Percentiles rank a stretch among this genome's conserved stretches.
phyloP scores from a whole-genome alignment of 2,888 invertebrate species.

The Fragum whitleyi region DNA sequence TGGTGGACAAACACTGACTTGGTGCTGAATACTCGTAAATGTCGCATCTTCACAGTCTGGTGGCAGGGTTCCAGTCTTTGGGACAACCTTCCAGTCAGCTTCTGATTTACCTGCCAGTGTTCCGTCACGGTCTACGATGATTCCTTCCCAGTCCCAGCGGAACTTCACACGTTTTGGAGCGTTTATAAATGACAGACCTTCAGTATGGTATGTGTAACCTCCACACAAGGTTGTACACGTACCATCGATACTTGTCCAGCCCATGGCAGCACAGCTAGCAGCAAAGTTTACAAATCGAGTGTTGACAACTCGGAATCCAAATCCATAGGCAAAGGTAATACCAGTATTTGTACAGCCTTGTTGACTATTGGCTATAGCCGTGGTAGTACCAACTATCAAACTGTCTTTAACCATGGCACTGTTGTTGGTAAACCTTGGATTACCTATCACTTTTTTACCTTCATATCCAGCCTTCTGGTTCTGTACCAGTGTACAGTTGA shows the following conservation, averaged over 20 bases:
- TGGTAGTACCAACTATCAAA: conserved; percentile 61
- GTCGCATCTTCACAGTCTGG: conserved; percentile 36
- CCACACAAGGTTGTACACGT: conserved; percentile 73
- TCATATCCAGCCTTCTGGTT: conserved; percentile 81
- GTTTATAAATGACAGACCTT: conserved; percentile 69
- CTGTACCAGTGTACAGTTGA: conserved; percentile 74
- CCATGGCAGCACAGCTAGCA: conserved; percentile 63
- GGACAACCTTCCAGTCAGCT: conserved; percentile 66
- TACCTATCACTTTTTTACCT: conserved; percentile 53
- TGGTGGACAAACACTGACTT: conserved; percentile 71
- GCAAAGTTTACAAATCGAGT: conserved; percentile 64
- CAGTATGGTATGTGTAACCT: conserved; percentile 73
- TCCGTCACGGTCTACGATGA: conserved; percentile 79
- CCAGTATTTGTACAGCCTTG: conserved; percentile 70
- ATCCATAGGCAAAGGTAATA: conserved; percentile 76
- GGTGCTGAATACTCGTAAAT: conserved; percentile 34
- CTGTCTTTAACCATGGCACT: conserved; percentile 56
- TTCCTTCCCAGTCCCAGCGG: conserved; percentile 74
- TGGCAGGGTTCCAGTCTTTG: conserved; percentile 71
- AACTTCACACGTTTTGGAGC: conserved; percentile 68
- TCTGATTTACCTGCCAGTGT: conserved; percentile 70
- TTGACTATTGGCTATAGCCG: conserved; percentile 38
- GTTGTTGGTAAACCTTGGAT: conserved; percentile 48
- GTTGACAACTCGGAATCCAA: conserved; percentile 73
- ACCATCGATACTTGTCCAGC: conserved; percentile 73